Evolutionary conservation across 2,113 vertebrate genomes (phyloP), one percentile per base, ranked within the genome.

Genomic region (Ptilorrhoa leucosticta): DNA sequence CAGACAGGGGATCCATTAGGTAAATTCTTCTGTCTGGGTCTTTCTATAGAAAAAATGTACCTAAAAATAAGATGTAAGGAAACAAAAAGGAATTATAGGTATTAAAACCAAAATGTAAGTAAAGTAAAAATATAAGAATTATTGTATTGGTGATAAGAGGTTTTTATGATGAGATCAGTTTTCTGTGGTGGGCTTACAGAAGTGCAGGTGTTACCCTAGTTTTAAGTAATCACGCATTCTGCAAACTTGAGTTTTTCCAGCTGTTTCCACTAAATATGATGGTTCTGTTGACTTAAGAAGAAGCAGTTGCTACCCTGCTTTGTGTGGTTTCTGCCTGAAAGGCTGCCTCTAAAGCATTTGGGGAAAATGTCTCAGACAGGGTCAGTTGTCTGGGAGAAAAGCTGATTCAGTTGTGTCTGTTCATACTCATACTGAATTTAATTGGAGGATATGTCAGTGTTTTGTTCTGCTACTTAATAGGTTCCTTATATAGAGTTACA

Each of bases 1-100:
- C 99, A 99, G 97, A 99, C 99, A 2, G 99, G 99, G 88, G 99
- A 99, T 97, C 99, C 99, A 6, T 98, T 99, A 98, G 99, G 99
- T 99, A 98, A 98, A 71, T 83, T 65, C 44, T 84, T 94, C 42
- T 58, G 50, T 76, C 70, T 20, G 6, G 16, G 31, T 79, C 10
- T 90, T 51, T 72, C 68, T 72, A 1, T 64, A 72, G 64, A 70
- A 86, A 92, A 86, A 90, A 73, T 50, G 13, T 80, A 47, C 33
- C 45, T 79, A 45, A 71, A 78, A 73, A 71, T 60, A 44, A 68
- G 65, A 72, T 23, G 9, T 27, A 28, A 56, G 39, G 14, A 68
- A 42, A 80, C 48, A 50, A 58, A 71, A 54, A 58, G 5, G 17
- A 68, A 37, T 37, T 60, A 28, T 14, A 6, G 10, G 4, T 57